Conservation (phyloP, 2,888 invertebrate species). For the Ophonus ardosiacus region DNA sequence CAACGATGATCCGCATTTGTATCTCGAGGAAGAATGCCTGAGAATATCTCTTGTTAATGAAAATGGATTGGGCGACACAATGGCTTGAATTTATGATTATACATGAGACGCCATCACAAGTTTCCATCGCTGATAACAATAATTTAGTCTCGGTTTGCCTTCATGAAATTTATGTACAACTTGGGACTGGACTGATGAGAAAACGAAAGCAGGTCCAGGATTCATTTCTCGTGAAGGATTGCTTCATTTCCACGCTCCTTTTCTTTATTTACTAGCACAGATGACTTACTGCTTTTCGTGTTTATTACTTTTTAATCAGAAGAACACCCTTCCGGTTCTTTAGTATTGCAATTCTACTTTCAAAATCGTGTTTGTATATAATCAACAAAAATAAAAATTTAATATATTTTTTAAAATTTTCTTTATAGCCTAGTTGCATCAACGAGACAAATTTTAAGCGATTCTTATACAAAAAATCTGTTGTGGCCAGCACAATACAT, state of each 20-base stretch:
- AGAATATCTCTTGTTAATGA: constrained; percentile 49
- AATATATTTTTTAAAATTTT: no score
- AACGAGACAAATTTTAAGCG: no score
- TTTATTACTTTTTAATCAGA: constrained; percentile 45
- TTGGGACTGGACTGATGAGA: constrained; percentile 53
- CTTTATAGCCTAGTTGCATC: no score
- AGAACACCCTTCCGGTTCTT: not conserved
- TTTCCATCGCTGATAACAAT: constrained; percentile 60
- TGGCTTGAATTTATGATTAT: constrained; percentile 59
- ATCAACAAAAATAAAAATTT: no score
- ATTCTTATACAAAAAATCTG: no score
- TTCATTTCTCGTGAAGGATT: constrained; percentile 42
- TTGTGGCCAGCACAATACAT: no score
- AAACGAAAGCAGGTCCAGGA: constrained; percentile 37
- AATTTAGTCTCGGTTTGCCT: constrained; percentile 44
- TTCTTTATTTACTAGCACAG: not conserved
- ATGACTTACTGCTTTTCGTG: constrained; percentile 14
- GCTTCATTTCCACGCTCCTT: constrained; percentile 24
- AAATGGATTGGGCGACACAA: constrained; percentile 55
- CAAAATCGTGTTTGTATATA: not conserved
- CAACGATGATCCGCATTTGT: not conserved
- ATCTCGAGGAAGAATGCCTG: not conserved
- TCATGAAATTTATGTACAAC: constrained; percentile 55
- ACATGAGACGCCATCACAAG: constrained; percentile 58
- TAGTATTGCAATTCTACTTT: not conserved